phyloP scores from a whole-genome alignment of 30 jellyfish, hydroid and myxozoan genomes.

The Aurelia aurita complex sp. Pacific region DNA sequence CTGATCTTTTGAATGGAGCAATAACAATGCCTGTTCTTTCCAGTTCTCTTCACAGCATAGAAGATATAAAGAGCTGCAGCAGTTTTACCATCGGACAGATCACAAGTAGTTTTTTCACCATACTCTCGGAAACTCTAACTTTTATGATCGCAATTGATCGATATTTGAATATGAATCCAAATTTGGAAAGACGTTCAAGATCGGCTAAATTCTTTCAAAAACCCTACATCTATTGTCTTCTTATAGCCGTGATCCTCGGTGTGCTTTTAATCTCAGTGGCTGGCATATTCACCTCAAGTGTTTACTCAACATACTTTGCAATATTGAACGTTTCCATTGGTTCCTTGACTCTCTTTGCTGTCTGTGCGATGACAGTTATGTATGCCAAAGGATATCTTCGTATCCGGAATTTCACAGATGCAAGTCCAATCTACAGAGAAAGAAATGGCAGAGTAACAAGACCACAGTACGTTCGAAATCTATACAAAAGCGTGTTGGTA shows the following conservation, averaged over 20 bases:
- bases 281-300: background rate
- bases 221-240: background rate
- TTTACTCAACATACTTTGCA: background rate
- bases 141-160: background rate
- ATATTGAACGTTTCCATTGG: background rate
- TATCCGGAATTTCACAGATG: background rate
- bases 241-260: background rate
- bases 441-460: background rate
- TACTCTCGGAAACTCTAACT: background rate
- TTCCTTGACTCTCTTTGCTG: background rate
- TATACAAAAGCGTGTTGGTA: conserved; percentile 11
- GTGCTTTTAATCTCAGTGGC: background rate
- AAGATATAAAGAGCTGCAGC: background rate
- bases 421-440: background rate
- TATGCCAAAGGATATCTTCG: background rate
- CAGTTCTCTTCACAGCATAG: background rate
- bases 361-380: background rate
- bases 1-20: conserved; percentile 1
- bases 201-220: background rate
- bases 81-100: background rate
- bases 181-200: background rate
- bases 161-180: conserved; percentile 18
- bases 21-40: background rate
- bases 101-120: background rate
- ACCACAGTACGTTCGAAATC: conserved; percentile 17